Conservation (phyloP, 2,888 invertebrate species). For the Digitonthophagus gazella region DNA sequence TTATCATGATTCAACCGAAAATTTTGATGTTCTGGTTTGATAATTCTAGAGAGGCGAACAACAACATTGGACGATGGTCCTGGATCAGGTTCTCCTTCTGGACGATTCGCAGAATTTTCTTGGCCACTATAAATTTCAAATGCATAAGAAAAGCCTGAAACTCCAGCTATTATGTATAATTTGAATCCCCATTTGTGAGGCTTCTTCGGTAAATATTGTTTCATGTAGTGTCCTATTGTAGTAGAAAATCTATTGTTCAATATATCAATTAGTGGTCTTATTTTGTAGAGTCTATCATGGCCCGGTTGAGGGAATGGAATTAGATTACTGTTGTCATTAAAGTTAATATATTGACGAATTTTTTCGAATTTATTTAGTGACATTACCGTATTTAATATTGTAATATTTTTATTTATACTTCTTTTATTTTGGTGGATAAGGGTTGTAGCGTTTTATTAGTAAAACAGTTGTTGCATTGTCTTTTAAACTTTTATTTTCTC, state of each 20-base stretch:
- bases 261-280: constrained; percentile 26
- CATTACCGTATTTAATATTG: neutral
- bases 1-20: constrained; percentile 21
- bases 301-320: too few relatives aligned
- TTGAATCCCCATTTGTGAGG: constrained; percentile 33
- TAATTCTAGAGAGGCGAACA: too few relatives aligned
- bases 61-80: constrained; percentile 11
- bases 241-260: constrained; percentile 26
- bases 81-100: constrained; percentile 23
- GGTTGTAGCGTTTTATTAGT: too few relatives aligned
- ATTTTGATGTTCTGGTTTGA: constrained; percentile 19
- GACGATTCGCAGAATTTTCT: too few relatives aligned
- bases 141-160: too few relatives aligned
- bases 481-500: too few relatives aligned
- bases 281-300: too few relatives aligned
- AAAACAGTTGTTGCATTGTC: too few relatives aligned
- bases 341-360: constrained; percentile 30
- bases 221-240: constrained; percentile 24
- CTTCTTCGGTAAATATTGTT: too few relatives aligned
- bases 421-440: too few relatives aligned
- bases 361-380: neutral
- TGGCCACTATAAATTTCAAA: constrained; percentile 31
- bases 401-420: too few relatives aligned
- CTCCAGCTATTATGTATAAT: too few relatives aligned
- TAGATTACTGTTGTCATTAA: constrained; percentile 28